A percentile compares a stretch with the other conserved stretches of the same genome.
Evolutionary conservation across 2,888 invertebrate species (phyloP).

Genomic region (Drosophila birchii): DNA sequence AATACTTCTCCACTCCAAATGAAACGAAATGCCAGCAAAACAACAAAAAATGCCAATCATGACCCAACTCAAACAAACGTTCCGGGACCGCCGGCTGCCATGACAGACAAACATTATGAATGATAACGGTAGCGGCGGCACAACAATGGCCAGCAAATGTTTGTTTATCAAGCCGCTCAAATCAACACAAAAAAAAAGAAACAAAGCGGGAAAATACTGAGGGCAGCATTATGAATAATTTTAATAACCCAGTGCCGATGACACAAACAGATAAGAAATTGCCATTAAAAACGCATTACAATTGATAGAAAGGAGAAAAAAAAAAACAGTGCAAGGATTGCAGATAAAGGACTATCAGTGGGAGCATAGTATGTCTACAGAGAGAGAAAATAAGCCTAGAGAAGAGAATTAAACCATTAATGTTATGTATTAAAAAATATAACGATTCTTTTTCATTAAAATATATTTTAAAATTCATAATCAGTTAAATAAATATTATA

Average conservation of each 20-base stretch:
- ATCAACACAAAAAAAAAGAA: slow-evolving; percentile 45
- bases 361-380: slow-evolving; percentile 2
- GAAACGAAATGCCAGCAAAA: slow-evolving; percentile 25
- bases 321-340: slow-evolving; percentile 59
- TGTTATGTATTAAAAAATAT: not conserved
- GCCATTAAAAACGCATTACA: slow-evolving; percentile 79
- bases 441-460: not conserved
- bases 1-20: slow-evolving; percentile 2
- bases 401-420: no score
- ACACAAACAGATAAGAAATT: slow-evolving; percentile 71
- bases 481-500: not conserved
- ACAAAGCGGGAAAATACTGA: slow-evolving; percentile 22
- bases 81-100: slow-evolving; percentile 52
- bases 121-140: slow-evolving; percentile 65
- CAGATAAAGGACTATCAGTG: slow-evolving; percentile 23
- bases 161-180: slow-evolving; percentile 60
- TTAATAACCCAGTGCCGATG: slow-evolving; percentile 69
- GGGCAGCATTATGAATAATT: slow-evolving; percentile 68
- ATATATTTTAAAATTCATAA: not conserved
- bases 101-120: slow-evolving; percentile 70
- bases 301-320: slow-evolving; percentile 59
- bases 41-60: slow-evolving; percentile 46
- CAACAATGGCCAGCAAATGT: slow-evolving; percentile 55
- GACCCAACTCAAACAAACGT: slow-evolving; percentile 67
- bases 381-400: not conserved